phyloP scores from a whole-genome alignment of 2,888 invertebrate species.

The Sycophila texana region DNA sequence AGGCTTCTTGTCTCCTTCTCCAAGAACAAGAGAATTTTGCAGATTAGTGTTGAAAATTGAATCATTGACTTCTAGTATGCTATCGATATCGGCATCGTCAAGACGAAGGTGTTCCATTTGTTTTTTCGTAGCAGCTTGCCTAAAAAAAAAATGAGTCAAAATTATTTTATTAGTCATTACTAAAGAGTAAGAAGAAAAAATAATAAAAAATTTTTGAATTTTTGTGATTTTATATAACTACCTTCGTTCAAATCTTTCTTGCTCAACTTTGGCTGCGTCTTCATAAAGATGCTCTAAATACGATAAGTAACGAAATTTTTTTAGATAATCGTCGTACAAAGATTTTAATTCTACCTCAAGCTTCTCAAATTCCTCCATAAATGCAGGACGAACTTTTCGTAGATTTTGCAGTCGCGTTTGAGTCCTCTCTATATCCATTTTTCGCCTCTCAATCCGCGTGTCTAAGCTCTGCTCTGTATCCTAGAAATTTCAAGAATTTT shows the following conservation, averaged over 20 bases:
- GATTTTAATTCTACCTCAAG: constrained; percentile 90
- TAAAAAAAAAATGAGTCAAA: constrained; percentile 50
- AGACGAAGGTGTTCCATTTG: constrained; percentile 78
- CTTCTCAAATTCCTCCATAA: constrained; percentile 95
- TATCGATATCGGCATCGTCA: constrained; percentile 77
- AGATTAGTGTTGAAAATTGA: constrained; percentile 72
- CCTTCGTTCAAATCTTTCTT: constrained; percentile 86
- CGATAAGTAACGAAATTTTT: constrained; percentile 90
- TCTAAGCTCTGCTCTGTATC: constrained; percentile 93
- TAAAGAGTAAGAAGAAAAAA: background rate
- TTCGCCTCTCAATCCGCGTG: constrained; percentile 93
- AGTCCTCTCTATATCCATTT: constrained; percentile 92
- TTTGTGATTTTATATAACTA: constrained; percentile 67
- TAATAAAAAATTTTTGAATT: background rate
- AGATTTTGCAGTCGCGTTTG: constrained; percentile 95
- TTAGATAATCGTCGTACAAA: constrained; percentile 91
- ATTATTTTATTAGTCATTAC: background rate
- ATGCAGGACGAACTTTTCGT: constrained; percentile 97
- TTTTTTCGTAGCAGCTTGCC: constrained; percentile 77
- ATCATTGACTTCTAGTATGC: constrained; percentile 74
- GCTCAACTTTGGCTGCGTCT: constrained; percentile 86
- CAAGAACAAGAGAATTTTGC: constrained; percentile 67
- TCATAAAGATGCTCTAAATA: constrained; percentile 92
- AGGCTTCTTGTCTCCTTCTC: constrained; percentile 64
- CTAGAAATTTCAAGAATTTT: constrained; percentile 66